These are phyloP conservation scores for Drosophila pandora DNA, from an alignment of 1,140 invertebrate genomes.

Conservation along the genomic window DNA sequence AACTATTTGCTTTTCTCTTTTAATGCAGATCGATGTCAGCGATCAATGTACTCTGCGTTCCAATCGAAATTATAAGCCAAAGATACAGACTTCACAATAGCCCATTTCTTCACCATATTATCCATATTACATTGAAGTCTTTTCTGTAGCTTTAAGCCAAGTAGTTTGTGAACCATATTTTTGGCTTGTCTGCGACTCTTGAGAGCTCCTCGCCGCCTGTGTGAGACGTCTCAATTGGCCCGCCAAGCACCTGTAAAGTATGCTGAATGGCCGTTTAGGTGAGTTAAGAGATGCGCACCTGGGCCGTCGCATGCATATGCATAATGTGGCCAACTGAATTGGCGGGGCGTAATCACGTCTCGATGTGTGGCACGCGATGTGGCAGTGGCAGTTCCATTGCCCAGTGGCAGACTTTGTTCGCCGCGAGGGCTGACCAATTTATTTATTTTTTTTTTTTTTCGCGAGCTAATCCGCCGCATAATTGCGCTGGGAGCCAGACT, in stretches of 20 bases:
- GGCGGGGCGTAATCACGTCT: conserved; percentile 46
- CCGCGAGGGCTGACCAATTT: conserved; percentile 44
- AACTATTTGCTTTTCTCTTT: too few relatives aligned
- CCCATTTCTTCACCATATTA: not conserved
- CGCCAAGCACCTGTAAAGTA: conserved; percentile 40
- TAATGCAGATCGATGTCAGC: too few relatives aligned
- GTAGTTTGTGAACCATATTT: not conserved
- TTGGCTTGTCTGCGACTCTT: not conserved
- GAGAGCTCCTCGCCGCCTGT: conserved; percentile 28
- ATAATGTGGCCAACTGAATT: conserved; percentile 37
- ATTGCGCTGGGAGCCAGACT: conserved; percentile 37
- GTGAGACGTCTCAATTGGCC: conserved; percentile 38
- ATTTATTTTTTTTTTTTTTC: conserved; percentile 27
- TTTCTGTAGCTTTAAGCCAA: not conserved
- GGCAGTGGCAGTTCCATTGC: conserved; percentile 10
- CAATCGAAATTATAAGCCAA: too few relatives aligned
- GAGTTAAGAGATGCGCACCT: conserved; percentile 28
- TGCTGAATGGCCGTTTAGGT: conserved; percentile 40
- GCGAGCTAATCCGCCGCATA: conserved; percentile 63
- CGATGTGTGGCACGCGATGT: conserved; percentile 52
- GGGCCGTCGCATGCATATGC: conserved; percentile 20
- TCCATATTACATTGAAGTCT: not conserved
- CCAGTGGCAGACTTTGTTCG: conserved; percentile 30
- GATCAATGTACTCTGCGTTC: too few relatives aligned
- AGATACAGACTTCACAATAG: too few relatives aligned